A percentile compares a stretch with the other conserved stretches of the same genome.
These are phyloP conservation scores for Temnothorax ravouxi DNA, from an alignment of 2,888 invertebrate species.

Conservation along the genomic window DNA sequence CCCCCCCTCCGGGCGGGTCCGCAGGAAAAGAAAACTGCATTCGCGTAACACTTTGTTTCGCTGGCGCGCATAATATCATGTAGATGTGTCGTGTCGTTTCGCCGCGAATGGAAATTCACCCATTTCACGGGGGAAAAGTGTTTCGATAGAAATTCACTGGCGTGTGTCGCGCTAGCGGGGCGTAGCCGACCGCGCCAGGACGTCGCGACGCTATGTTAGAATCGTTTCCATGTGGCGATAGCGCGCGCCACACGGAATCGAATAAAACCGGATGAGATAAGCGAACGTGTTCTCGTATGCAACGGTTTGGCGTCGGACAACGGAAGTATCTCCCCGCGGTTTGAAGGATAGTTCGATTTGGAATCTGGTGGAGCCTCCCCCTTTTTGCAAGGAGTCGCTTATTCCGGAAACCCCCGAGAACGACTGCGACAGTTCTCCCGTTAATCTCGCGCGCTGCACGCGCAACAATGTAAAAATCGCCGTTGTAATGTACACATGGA, in stretches of 20 bases:
- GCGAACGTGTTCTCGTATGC: conserved; percentile 12
- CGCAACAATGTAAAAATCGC: conserved; percentile 21
- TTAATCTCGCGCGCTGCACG: conserved; percentile 19
- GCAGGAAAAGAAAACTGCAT: conserved; percentile 64
- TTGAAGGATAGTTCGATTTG: conserved; percentile 46
- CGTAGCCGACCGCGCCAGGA: conserved; percentile 40
- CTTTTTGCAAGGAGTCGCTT: background rate
- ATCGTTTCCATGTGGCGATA: conserved; percentile 55
- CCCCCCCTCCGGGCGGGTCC: conserved; percentile 17
- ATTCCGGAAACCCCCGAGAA: background rate
- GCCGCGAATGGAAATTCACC: conserved; percentile 77
- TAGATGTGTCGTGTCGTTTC: conserved; percentile 72
- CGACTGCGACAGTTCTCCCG: background rate
- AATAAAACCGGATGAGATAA: conserved; percentile 67
- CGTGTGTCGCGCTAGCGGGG: conserved; percentile 64
- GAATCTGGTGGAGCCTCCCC: background rate
- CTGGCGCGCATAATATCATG: conserved; percentile 78
- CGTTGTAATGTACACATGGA: conserved; percentile 9
- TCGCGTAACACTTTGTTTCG: conserved; percentile 73
- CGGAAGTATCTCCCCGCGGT: conserved; percentile 25
- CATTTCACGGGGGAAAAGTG: conserved; percentile 74
- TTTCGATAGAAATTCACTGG: conserved; percentile 74
- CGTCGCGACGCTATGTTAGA: conserved; percentile 44
- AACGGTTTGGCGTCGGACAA: conserved; percentile 25
- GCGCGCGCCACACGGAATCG: conserved; percentile 55